Conservation (phyloP, 2,888 invertebrate species). For the Nematopogon swammerdamellus region DNA sequence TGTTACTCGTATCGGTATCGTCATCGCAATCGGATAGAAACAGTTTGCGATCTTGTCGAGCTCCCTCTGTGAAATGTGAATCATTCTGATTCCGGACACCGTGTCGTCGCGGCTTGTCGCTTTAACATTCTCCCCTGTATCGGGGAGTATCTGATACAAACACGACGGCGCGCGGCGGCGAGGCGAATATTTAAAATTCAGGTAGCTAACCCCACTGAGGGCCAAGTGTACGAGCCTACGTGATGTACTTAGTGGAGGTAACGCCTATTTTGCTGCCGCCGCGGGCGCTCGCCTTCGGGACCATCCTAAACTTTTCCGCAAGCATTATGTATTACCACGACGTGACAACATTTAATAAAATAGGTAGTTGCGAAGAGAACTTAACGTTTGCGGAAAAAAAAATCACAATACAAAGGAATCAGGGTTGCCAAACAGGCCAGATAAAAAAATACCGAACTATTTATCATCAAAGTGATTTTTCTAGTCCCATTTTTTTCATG, state of each 20-base stretch:
- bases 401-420: too few relatives aligned
- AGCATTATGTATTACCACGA: conserved; percentile 10
- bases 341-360: conserved; percentile 20
- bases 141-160: not conserved
- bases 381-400: too few relatives aligned
- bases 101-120: not conserved
- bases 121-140: not conserved
- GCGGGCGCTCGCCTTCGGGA: conserved; percentile 14
- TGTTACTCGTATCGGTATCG: too few relatives aligned
- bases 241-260: conserved; percentile 44
- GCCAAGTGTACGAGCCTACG: conserved; percentile 18
- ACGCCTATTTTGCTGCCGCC: conserved; percentile 31
- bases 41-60: too few relatives aligned
- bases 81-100: too few relatives aligned
- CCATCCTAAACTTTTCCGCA: conserved; percentile 11
- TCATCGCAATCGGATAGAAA: too few relatives aligned
- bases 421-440: too few relatives aligned
- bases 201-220: conserved; percentile 19
- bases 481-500: too few relatives aligned
- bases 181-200: conserved; percentile 41
- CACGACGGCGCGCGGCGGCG: not conserved
- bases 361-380: too few relatives aligned
- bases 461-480: too few relatives aligned
- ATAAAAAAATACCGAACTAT: too few relatives aligned
- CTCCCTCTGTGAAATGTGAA: too few relatives aligned